Percentiles rank a stretch among this genome's conserved stretches.
These are phyloP conservation scores for Crotalus viridis DNA, from an alignment of 2,113 vertebrate species.

Conservation along the genomic window DNA sequence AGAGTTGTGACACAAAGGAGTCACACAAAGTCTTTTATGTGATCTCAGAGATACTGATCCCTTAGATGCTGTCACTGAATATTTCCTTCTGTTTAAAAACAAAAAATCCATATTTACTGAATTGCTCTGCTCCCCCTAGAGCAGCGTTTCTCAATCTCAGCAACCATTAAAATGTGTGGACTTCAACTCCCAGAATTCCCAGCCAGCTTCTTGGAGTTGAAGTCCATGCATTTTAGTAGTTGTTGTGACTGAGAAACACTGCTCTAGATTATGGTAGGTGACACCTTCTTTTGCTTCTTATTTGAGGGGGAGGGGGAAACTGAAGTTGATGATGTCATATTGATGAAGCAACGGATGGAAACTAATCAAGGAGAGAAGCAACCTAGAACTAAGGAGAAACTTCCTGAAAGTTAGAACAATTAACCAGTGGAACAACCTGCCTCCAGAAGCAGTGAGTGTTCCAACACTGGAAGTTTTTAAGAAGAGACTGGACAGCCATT, in stretches of 20 bases:
- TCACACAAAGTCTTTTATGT: not conserved
- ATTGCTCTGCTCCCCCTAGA: not conserved
- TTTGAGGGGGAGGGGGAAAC: not conserved
- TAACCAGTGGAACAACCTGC: too few species aligned
- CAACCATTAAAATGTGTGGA: not conserved
- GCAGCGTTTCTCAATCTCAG: not conserved
- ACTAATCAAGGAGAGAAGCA: too few species aligned
- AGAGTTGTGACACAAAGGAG: not conserved
- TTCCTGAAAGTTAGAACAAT: too few species aligned
- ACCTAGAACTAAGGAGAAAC: too few species aligned
- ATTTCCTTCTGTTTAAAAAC: not conserved
- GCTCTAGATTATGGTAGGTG: not conserved
- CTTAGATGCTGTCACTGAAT: not conserved
- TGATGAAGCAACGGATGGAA: too few species aligned
- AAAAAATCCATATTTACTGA: not conserved
- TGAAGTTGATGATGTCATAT: not conserved
- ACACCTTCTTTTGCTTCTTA: not conserved
- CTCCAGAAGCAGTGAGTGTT: too few species aligned
- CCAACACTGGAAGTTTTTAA: too few species aligned
- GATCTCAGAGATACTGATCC: not conserved
- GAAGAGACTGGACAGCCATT: too few species aligned
- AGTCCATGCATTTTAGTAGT: not conserved
- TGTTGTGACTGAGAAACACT: not conserved
- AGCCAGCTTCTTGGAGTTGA: not conserved
- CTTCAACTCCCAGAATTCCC: not conserved